Base-by-base conservation (phyloP, 35 echinoderm and acorn worm species). In the Patiria miniata region DNA sequence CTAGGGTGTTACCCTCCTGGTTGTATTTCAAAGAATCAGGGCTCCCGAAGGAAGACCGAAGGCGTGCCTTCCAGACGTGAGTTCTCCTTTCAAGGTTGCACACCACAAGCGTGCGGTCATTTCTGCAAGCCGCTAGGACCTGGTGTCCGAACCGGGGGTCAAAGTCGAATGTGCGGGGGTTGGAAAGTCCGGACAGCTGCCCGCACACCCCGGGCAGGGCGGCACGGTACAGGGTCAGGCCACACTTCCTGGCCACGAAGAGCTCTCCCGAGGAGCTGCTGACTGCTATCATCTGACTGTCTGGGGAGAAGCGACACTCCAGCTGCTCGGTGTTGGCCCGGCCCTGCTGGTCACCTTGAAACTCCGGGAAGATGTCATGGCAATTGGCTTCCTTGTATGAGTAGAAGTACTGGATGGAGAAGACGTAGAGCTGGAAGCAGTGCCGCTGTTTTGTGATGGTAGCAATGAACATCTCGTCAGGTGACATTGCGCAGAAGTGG, bases 1-100 rank as follows among this genome's bases (percentile, higher is more conserved):
- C 90, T n/a, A 95, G 26, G 68, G 83, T 87, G 12, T 77, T 87
- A 0, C 95, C 95, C 42, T 89, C 78, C 12, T 77, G 52, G 68
- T 97, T 97, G 85, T 93, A 97, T 32, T 86, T 93, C 5, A 97
- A 29, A 39, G 85, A 57, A 23, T 89, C 81, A 9, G 95, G 91
- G 30, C 69, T 87, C 17, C 88, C 91, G 78, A 97, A 54, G 28
- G 40, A 47, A 17, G 88, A 85, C 34, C 77, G 52, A 57, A 87
- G 39, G 33, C 61, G 61, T 18, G 68, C 61, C 12, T 60, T 47
- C 38, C 60, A 55, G 58, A 84, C 68, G 54, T 80, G 80, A 23
- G 38, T 77, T 9, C 86, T 84, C 28, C 78, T 87, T 36, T 89
- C 65, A 6, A 97, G 83, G 39, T 90, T 91, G 50, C 81, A 93